Evolutionary conservation across 2,113 vertebrate genomes (phyloP).

Genomic region (Neodontobutis hainanensis): DNA sequence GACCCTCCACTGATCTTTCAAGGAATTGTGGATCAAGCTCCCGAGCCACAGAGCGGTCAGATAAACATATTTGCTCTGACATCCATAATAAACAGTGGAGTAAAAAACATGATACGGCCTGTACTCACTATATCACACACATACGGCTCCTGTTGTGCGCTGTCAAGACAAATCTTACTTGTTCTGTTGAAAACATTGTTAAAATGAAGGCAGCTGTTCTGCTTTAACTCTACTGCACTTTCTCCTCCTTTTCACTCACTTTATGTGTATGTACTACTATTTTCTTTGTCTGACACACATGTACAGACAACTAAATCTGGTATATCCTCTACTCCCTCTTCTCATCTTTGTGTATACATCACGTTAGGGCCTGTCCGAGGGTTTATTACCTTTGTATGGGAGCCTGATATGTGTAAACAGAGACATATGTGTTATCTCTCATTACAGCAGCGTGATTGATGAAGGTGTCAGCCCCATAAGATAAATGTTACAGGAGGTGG

Average conservation of each 20-base stretch:
- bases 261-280: background rate
- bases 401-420: conserved; percentile 38
- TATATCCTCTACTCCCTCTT: conserved; percentile 38
- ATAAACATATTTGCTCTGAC: conserved; percentile 68
- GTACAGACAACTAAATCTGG: conserved; percentile 26
- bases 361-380: conserved; percentile 11
- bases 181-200: conserved; percentile 34
- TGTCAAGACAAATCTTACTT: conserved; percentile 55
- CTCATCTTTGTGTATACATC: conserved; percentile 20
- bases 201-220: conserved; percentile 36
- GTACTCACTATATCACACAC: conserved; percentile 16
- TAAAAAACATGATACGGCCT: conserved; percentile 57
- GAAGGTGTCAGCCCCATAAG: conserved; percentile 8
- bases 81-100: conserved; percentile 65
- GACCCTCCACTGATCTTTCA: conserved; percentile 64
- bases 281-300: conserved; percentile 13
- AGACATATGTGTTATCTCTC: conserved; percentile 34
- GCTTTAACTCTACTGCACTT: conserved; percentile 22
- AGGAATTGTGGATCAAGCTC: conserved; percentile 46
- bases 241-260: conserved; percentile 2
- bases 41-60: conserved; percentile 56
- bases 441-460: conserved; percentile 29
- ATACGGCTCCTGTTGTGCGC: conserved; percentile 43
- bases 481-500: conserved; percentile 30
- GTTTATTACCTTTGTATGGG: conserved; percentile 23